Base-by-base conservation (phyloP, 2,113 vertebrate genomes). In the Corynorhinus townsendii region DNA sequence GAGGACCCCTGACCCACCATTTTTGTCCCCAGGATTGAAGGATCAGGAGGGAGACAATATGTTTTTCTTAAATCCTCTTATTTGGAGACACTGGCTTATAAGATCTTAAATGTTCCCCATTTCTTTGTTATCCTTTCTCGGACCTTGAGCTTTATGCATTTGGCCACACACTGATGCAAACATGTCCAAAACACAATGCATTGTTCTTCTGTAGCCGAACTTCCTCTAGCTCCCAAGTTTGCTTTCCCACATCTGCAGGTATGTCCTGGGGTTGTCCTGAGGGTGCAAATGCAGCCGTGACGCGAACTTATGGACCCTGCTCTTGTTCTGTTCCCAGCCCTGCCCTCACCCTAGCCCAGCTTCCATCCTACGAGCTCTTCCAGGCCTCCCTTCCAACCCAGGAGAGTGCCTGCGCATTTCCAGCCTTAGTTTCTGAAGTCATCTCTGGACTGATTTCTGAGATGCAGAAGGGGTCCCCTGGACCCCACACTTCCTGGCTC, bases 201-300 rank as follows among this genome's bases (percentile, higher is more conserved):
- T 86, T 5, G 11, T 64, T 43, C 12, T 75, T 75, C n/a, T 59
- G 3, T 11, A 66, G 47, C 22, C 17, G 19, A 11, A 82, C 1
- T 4, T 2, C 28, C 38, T 54, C 22, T 4, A 30, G 4, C 26
- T 12, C 15, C 79, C 45, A 4, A 0, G 28, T 20, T n/a, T 40
- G 3, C 10, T 52, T 54, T 83, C 7, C 4, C 16, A 14, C 24
- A 6, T 11, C 26, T 88, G 17, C 24, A 0, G 8, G 12, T 52
- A 0, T 3, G 1, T 24, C 11, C 1, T n/a, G 26, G 35, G 33
- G 17, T 0, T 33, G 33, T 22, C 35, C 47, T 30, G 33, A 38
- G 30, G 10, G 0, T 16, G 0, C 0, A 2, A 19, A 35, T 1
- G 30, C 5, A 28, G 7, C 56, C 2, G n/a, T 4, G 16, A 26